Conservation (phyloP, 1,140 invertebrate species). For the Harpegnathos saltator region DNA sequence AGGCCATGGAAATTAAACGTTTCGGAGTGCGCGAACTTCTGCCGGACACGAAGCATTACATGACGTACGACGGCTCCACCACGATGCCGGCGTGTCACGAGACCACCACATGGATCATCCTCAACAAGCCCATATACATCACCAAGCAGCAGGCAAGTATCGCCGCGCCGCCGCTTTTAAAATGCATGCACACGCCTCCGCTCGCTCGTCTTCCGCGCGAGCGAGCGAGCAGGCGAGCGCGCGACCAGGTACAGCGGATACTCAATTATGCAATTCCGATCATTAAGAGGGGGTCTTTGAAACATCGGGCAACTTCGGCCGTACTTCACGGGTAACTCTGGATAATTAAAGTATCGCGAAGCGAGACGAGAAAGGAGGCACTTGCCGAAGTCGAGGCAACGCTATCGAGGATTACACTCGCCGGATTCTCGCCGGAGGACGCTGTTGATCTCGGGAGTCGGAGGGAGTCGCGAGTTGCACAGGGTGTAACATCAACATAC, state of each 20-base stretch:
- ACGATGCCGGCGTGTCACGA: constrained; percentile 97
- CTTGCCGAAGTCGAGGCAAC: constrained; percentile 9
- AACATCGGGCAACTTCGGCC: constrained; percentile 2
- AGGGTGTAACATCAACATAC: too few species aligned
- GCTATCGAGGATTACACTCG: neutral
- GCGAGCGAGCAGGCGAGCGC: constrained; percentile 18
- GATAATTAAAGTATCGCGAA: constrained; percentile 42
- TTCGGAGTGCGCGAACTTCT: constrained; percentile 94
- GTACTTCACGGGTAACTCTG: constrained; percentile 12
- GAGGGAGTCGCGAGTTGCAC: too few species aligned
- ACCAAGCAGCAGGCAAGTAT: constrained; percentile 95
- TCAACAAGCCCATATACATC: constrained; percentile 98
- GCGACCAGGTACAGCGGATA: constrained; percentile 9
- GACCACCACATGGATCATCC: constrained; percentile 97
- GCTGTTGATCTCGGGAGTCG: neutral
- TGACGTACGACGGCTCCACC: constrained; percentile 98
- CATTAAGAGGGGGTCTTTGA: constrained; percentile 35
- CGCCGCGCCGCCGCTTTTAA: neutral
- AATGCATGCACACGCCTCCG: neutral
- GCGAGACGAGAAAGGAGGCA: constrained; percentile 24
- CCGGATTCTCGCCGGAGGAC: neutral
- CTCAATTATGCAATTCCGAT: constrained; percentile 55
- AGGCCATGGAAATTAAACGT: constrained; percentile 92
- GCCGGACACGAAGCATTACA: constrained; percentile 97
- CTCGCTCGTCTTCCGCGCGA: too few species aligned